Evolutionary conservation across 2,888 invertebrate species (phyloP).

Genomic region (Dolichopus griseipennis): DNA sequence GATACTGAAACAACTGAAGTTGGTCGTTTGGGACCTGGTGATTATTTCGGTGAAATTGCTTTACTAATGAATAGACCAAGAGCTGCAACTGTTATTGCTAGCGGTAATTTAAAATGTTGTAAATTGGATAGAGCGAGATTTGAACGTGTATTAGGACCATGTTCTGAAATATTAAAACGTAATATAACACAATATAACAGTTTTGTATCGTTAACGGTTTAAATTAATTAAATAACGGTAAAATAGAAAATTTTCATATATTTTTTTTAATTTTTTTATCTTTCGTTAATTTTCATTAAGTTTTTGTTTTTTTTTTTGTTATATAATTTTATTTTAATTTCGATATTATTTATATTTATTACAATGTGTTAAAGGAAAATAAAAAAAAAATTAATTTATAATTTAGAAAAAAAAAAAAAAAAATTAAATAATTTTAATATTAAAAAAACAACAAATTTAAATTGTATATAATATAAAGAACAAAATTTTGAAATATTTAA

Average conservation of each 20-base stretch:
- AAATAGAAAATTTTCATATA: neutral
- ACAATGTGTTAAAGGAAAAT: too few species aligned
- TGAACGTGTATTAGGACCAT: slow-evolving; percentile 94
- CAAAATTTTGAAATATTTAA: neutral
- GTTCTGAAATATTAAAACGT: slow-evolving; percentile 96
- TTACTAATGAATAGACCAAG: slow-evolving; percentile 93
- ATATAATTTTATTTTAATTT: slow-evolving; percentile 9
- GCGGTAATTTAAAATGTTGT: slow-evolving; percentile 93
- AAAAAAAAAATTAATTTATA: too few species aligned
- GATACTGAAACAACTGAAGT: slow-evolving; percentile 80
- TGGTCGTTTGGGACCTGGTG: slow-evolving; percentile 92
- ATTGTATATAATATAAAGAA: too few species aligned
- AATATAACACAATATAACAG: slow-evolving; percentile 99
- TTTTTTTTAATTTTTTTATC: too few species aligned
- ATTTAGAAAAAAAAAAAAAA: too few species aligned
- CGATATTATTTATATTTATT: too few species aligned
- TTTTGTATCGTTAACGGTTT: slow-evolving; percentile 88
- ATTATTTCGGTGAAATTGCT: slow-evolving; percentile 99
- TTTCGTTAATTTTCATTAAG: slow-evolving; percentile 9
- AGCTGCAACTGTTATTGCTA: slow-evolving; percentile 95
- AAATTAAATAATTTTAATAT: too few species aligned
- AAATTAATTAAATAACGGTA: slow-evolving; percentile 31
- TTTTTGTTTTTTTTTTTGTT: slow-evolving; percentile 10
- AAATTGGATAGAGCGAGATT: slow-evolving; percentile 94
- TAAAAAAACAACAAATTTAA: too few species aligned